phyloP scores from a whole-genome alignment of 2,113 vertebrate genomes.

The Glareola pratincola region DNA sequence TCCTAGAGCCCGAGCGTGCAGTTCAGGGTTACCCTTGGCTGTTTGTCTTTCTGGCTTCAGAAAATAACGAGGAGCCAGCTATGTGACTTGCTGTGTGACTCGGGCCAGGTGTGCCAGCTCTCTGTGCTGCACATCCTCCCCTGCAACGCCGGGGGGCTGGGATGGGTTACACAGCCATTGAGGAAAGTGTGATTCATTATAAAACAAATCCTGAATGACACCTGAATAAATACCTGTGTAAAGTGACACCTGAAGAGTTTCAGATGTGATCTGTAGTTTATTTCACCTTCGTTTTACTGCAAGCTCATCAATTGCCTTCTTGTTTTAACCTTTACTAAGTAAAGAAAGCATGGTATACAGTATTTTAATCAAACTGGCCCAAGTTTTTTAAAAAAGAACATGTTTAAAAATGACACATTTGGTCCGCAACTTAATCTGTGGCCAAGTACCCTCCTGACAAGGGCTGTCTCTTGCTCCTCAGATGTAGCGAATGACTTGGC shows the following conservation, averaged over 20 bases:
- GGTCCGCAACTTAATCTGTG: background rate
- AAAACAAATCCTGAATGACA: background rate
- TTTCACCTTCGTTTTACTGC: background rate
- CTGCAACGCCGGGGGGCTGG: accelerated
- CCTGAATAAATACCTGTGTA: background rate
- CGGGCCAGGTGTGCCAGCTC: background rate
- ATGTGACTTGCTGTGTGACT: background rate
- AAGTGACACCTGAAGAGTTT: background rate
- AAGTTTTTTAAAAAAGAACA: background rate
- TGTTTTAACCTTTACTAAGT: background rate
- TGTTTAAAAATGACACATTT: background rate
- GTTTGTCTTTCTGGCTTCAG: background rate
- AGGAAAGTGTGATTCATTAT: background rate
- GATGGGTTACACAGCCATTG: background rate
- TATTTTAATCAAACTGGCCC: background rate
- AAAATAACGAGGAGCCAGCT: background rate
- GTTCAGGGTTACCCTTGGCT: background rate
- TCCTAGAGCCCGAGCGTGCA: background rate
- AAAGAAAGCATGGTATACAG: background rate
- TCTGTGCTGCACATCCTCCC: background rate
- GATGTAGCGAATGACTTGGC: background rate
- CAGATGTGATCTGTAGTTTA: background rate
- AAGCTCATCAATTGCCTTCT: background rate
- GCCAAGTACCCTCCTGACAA: background rate
- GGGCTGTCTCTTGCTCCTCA: background rate